phyloP scores from a whole-genome alignment of 2,113 vertebrate species.

The Chaetops frenatus region DNA sequence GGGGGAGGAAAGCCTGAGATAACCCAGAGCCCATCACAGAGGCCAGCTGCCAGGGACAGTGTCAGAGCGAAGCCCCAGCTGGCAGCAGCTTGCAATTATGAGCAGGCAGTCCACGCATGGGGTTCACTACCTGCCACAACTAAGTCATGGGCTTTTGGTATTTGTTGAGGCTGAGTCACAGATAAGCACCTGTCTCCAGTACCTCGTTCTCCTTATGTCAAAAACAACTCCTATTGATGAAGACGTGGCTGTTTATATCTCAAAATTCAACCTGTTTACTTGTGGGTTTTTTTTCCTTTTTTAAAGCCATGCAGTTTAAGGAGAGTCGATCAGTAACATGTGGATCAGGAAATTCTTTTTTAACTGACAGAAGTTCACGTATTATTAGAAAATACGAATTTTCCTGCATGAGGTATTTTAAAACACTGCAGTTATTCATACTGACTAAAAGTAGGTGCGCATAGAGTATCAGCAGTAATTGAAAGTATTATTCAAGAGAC shows the following conservation, averaged over 20 bases:
- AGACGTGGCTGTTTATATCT: fast-evolving
- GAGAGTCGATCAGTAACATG: not conserved
- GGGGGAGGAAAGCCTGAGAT: not conserved
- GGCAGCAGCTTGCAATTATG: not conserved
- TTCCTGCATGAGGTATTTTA: not conserved
- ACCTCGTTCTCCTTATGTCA: not conserved
- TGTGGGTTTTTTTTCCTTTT: not conserved
- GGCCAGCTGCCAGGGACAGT: not conserved
- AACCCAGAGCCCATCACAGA: not conserved
- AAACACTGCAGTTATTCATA: not conserved
- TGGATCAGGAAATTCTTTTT: not conserved
- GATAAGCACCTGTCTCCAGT: not conserved
- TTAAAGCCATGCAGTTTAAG: not conserved
- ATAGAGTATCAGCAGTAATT: not conserved
- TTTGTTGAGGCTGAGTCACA: not conserved
- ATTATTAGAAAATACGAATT: not conserved
- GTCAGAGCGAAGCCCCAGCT: not conserved
- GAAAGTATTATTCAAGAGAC: not conserved
- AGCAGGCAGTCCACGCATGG: fast-evolving
- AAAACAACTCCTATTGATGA: not conserved
- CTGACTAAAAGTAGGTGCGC: not conserved
- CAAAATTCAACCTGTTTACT: not conserved
- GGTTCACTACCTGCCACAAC: not conserved
- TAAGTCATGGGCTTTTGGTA: not conserved
- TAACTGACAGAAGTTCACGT: not conserved